These are phyloP conservation scores for Formicarius rufipectus DNA, from an alignment of 2,113 vertebrate genomes.

Conservation along the genomic window DNA sequence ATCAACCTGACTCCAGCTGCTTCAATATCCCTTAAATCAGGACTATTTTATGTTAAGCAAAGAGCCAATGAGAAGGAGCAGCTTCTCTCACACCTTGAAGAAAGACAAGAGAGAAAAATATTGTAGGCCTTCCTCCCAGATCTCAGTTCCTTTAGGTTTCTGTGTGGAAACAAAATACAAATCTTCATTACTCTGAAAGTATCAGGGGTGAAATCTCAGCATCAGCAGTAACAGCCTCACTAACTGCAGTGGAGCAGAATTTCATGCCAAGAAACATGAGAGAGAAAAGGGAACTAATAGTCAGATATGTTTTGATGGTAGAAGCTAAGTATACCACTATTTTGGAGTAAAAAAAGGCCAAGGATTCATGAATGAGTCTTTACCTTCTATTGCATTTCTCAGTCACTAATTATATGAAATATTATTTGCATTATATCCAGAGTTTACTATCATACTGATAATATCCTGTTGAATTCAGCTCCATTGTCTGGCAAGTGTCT, in stretches of 20 bases:
- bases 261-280: background rate
- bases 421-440: background rate
- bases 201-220: background rate
- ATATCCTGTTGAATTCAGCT: background rate
- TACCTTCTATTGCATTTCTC: background rate
- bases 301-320: background rate
- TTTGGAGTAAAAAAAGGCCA: background rate
- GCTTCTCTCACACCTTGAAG: background rate
- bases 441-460: background rate
- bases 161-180: background rate
- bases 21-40: slow-evolving; percentile 49
- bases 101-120: background rate
- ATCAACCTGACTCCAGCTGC: slow-evolving; percentile 43
- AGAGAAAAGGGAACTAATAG: background rate
- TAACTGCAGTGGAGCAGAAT: background rate
- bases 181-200: background rate
- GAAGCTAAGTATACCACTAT: background rate
- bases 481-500: background rate
- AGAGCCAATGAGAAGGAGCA: slow-evolving; percentile 6
- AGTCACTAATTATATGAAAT: background rate
- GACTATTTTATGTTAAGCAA: slow-evolving; percentile 24
- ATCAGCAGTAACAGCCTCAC: background rate
- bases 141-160: background rate
- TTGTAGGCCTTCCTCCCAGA: background rate
- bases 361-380: background rate